A percentile compares a stretch with the other conserved stretches of the same genome.
Conservation (phyloP, 2,888 invertebrate genomes). For the Leucoma salicis region DNA sequence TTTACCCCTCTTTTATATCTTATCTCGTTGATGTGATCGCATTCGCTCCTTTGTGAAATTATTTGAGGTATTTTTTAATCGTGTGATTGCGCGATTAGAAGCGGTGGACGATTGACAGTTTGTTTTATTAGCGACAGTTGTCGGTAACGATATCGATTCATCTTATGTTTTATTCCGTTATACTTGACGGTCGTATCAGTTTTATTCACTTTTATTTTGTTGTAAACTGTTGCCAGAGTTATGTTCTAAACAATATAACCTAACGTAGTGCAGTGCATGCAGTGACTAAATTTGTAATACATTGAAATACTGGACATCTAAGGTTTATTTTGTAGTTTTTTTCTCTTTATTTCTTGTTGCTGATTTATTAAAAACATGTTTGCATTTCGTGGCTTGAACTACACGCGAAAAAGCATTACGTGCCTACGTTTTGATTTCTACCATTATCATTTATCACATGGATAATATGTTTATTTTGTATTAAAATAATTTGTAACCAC, state of each 20-base stretch:
- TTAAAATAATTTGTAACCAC: conserved; percentile 1
- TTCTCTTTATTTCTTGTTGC: no score
- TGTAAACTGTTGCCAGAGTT: no score
- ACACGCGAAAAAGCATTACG: no score
- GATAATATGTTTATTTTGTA: background rate
- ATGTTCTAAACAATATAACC: no score
- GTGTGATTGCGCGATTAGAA: conserved; percentile 9
- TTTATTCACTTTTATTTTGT: background rate
- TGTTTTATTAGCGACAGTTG: conserved; percentile 36
- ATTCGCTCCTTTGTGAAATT: conserved; percentile 39
- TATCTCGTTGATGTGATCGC: conserved; percentile 41
- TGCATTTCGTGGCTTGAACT: no score
- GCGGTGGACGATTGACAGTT: conserved; percentile 18
- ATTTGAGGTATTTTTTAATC: conserved; percentile 38
- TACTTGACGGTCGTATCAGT: conserved; percentile 2
- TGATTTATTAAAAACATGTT: no score
- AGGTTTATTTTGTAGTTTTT: no score
- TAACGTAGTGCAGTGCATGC: no score
- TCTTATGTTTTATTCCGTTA: conserved; percentile 25
- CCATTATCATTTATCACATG: no score
- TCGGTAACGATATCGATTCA: conserved; percentile 19
- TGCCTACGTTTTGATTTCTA: no score
- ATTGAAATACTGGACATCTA: no score
- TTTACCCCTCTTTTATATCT: conserved; percentile 29
- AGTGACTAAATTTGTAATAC: no score